A percentile compares a stretch with the other conserved stretches of the same genome.
Conservation (phyloP, 2,888 invertebrate species). For the Trachelus tabidus region DNA sequence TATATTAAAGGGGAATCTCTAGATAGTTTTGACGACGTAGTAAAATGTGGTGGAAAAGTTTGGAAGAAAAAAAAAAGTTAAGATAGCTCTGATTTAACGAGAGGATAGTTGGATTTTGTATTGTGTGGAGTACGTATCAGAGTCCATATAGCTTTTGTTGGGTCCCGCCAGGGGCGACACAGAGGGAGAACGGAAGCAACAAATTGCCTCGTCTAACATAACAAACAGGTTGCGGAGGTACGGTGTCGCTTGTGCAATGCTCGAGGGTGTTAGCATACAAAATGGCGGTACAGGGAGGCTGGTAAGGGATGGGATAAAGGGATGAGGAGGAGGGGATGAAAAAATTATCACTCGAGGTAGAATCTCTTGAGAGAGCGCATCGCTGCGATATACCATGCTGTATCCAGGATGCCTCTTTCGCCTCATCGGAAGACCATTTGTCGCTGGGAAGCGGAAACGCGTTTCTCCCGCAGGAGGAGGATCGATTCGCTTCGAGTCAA, state of each 20-base stretch:
- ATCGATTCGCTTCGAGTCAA: constrained; percentile 35
- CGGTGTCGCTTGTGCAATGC: constrained; percentile 35
- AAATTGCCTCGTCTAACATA: constrained; percentile 52
- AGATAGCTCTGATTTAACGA: neutral
- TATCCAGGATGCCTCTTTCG: constrained; percentile 20
- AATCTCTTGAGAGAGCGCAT: constrained; percentile 2
- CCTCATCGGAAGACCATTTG: constrained; percentile 37
- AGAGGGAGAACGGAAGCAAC: constrained; percentile 31
- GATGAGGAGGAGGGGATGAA: constrained; percentile 10
- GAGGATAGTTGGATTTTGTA: neutral
- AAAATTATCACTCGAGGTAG: constrained; percentile 50
- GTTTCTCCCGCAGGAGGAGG: constrained; percentile 23
- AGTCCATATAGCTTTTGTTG: neutral
- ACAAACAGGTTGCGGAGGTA: constrained; percentile 47
- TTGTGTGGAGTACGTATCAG: neutral
- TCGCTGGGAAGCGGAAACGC: constrained; percentile 26
- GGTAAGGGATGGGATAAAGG: constrained; percentile 7
- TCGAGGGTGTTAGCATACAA: constrained; percentile 26
- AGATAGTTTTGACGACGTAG: neutral
- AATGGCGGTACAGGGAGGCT: neutral
- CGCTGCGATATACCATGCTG: neutral
- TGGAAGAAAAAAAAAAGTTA: neutral
- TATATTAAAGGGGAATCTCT: neutral
- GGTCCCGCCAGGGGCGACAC: neutral
- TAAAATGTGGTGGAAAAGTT: neutral